Conservation (phyloP, 2,797 vertebrate species). For the Numenius phaeopus region DNA sequence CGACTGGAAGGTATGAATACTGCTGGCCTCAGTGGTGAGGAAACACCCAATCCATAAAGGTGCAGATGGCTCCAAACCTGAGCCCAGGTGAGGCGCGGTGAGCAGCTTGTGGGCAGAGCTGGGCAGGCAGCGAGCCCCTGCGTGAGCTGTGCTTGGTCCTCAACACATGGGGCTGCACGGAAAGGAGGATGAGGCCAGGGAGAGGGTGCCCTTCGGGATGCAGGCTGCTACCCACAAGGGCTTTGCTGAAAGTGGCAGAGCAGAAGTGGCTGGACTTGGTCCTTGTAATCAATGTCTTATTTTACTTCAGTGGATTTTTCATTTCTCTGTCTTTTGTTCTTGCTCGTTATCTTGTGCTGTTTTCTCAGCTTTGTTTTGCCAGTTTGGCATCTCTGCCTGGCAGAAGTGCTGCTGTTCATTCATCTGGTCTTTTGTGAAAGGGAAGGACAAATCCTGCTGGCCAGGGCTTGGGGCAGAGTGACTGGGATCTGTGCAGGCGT, state of each 20-base stretch:
- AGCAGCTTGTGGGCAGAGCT: constrained; percentile 1
- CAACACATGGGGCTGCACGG: not conserved
- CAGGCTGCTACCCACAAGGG: not conserved
- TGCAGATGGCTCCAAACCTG: not conserved
- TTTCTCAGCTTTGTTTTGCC: constrained; percentile 63
- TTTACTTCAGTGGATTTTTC: constrained; percentile 6
- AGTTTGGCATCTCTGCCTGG: constrained; percentile 46
- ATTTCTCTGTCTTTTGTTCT: not conserved
- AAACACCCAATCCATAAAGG: not conserved
- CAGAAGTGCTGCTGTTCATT: constrained; percentile 2
- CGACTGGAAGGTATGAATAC: not conserved
- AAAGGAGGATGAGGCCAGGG: not conserved
- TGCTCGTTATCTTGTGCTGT: constrained; percentile 26
- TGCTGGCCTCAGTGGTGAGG: not conserved
- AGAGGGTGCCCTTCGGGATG: not conserved
- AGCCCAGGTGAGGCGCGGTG: not conserved
- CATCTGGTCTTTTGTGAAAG: not conserved
- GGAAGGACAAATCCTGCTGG: not conserved
- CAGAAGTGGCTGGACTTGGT: not conserved
- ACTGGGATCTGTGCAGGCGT: not conserved
- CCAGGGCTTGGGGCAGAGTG: not conserved
- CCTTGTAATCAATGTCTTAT: not conserved
- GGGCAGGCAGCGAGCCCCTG: not conserved
- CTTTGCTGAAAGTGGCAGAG: not conserved
- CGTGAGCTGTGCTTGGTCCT: not conserved